Evolutionary conservation across 2,113 vertebrate genomes (phyloP).

Genomic region (Mandrillus leucophaeus): DNA sequence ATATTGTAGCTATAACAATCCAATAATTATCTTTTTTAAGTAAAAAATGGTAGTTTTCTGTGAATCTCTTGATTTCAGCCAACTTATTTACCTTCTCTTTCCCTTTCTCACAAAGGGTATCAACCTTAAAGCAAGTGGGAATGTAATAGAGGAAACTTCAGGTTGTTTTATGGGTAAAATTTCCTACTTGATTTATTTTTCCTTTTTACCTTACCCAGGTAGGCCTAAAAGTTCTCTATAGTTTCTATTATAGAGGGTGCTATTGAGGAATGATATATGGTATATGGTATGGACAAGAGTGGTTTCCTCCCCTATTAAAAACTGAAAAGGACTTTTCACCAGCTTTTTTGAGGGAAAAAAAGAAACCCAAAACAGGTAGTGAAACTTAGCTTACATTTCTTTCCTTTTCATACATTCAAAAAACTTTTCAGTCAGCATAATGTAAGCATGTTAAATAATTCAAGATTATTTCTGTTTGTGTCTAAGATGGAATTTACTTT

Average conservation of each 20-base stretch:
- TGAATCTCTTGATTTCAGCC: neutral
- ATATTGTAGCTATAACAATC: neutral
- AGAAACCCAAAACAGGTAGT: neutral
- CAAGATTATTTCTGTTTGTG: neutral
- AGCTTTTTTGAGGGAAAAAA: neutral
- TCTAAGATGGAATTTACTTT: conserved; percentile 6
- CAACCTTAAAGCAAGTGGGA: neutral
- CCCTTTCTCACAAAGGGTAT: neutral
- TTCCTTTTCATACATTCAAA: conserved; percentile 22
- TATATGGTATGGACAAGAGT: neutral
- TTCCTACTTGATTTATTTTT: neutral
- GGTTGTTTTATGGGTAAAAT: neutral
- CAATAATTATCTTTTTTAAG: neutral
- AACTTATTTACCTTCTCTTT: neutral
- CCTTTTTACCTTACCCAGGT: neutral
- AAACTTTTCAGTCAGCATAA: neutral
- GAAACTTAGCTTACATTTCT: neutral
- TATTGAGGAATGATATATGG: neutral
- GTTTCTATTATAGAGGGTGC: neutral
- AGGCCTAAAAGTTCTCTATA: neutral
- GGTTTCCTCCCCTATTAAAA: conserved; percentile 35
- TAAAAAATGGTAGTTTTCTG: conserved; percentile 12
- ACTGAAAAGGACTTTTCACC: neutral
- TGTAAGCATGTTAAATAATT: neutral
- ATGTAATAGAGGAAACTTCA: neutral